Conservation (phyloP, 2,113 vertebrate genomes). For the Rhea americana region DNA sequence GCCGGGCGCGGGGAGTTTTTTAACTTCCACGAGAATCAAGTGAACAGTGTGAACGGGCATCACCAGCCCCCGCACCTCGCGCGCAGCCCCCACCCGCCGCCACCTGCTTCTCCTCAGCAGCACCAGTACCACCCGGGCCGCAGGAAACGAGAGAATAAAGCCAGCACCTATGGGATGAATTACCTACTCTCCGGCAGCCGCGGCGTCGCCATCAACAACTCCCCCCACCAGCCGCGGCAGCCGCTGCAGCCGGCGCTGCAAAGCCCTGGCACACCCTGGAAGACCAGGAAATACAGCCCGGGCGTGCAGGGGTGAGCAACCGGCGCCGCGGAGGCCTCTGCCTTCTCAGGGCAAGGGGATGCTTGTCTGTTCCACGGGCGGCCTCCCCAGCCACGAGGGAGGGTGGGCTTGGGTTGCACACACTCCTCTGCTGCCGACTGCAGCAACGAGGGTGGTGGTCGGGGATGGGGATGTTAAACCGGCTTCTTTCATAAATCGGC, state of each 20-base stretch:
- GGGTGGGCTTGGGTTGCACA: not conserved
- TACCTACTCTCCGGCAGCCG: constrained; percentile 87
- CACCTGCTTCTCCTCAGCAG: constrained; percentile 68
- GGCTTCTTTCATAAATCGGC: fast-evolving
- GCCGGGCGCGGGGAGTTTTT: constrained; percentile 61
- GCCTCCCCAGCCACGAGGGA: fast-evolving
- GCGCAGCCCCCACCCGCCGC: constrained; percentile 69
- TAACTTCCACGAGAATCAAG: constrained; percentile 75
- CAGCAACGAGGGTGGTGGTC: fast-evolving
- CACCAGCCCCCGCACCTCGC: constrained; percentile 35
- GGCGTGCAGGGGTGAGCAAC: constrained; percentile 92
- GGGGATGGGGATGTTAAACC: not conserved
- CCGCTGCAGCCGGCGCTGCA: constrained; percentile 19
- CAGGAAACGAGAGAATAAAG: constrained; percentile 97
- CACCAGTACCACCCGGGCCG: constrained; percentile 89
- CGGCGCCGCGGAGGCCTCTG: not conserved
- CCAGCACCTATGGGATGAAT: constrained; percentile 97
- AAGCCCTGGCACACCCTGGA: constrained; percentile 92
- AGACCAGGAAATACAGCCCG: constrained; percentile 87
- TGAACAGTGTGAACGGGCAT: constrained; percentile 78
- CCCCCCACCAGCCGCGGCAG: constrained; percentile 70
- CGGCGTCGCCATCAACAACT: constrained; percentile 45
- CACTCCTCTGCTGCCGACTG: not conserved
- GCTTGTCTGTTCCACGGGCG: not conserved
- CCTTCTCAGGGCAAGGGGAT: not conserved